Evolutionary conservation across 2,888 invertebrate genomes (phyloP).

Genomic region (Galeopsomyia nigrocyanea): DNA sequence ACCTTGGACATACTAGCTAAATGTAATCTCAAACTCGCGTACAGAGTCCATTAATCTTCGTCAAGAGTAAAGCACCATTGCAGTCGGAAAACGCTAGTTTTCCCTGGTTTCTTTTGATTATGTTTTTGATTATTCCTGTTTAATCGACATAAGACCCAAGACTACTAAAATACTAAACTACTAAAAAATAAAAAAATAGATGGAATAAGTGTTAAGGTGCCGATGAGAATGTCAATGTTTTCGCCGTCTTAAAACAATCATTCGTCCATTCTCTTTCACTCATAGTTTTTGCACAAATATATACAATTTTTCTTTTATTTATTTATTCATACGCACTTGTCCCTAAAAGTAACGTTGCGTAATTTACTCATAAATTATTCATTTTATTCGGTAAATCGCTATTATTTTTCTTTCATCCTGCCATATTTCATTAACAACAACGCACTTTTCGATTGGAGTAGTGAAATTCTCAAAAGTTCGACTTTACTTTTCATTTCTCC

Average conservation of each 20-base stretch:
- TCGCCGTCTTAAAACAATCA: constrained; percentile 36
- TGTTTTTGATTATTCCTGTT: constrained; percentile 19
- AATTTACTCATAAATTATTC: constrained; percentile 56
- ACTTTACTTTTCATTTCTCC: constrained; percentile 2
- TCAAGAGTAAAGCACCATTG: constrained; percentile 35
- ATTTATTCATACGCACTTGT: constrained; percentile 45
- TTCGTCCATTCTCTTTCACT: constrained; percentile 25
- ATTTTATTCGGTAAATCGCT: constrained; percentile 65
- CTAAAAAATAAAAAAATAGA: constrained; percentile 21
- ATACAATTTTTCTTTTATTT: constrained; percentile 44
- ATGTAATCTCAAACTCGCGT: constrained; percentile 22
- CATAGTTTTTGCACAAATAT: constrained; percentile 40
- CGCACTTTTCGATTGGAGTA: constrained; percentile 65
- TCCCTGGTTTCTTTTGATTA: constrained; percentile 16
- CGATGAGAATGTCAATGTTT: constrained; percentile 34
- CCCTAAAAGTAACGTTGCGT: constrained; percentile 62
- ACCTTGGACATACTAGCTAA: constrained; percentile 24
- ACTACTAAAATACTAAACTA: constrained; percentile 25
- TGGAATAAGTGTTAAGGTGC: constrained; percentile 42
- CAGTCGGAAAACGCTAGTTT: constrained; percentile 23
- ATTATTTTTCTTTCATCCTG: constrained; percentile 52
- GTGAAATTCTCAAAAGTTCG: constrained; percentile 61
- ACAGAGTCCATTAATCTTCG: constrained; percentile 16
- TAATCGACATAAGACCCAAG: constrained; percentile 18
- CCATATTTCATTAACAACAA: constrained; percentile 62